These are phyloP conservation scores for Camponotus vicinus DNA, from an alignment of 1,140 invertebrate species.

Conservation along the genomic window DNA sequence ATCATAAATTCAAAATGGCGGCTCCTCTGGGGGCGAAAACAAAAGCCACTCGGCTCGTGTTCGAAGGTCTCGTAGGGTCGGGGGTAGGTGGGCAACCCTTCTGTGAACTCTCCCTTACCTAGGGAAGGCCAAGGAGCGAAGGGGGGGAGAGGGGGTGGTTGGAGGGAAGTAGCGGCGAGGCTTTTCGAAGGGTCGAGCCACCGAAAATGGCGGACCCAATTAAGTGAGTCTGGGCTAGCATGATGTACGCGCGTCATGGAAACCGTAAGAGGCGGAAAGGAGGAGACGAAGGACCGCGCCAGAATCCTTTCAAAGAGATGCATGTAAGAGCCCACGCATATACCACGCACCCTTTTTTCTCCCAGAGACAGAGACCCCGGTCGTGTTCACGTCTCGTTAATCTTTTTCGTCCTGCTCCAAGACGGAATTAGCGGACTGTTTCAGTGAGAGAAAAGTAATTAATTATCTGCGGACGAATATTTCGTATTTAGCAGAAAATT, in stretches of 20 bases:
- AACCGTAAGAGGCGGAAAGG: slow-evolving; percentile 62
- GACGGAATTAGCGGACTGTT: slow-evolving; percentile 25
- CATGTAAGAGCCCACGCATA: slow-evolving; percentile 31
- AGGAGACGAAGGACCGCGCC: slow-evolving; percentile 74
- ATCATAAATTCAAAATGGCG: slow-evolving; percentile 87
- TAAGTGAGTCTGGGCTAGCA: slow-evolving; percentile 81
- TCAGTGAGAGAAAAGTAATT: slow-evolving; percentile 9
- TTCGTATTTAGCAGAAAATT: background rate
- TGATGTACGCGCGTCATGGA: slow-evolving; percentile 73
- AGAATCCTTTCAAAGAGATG: slow-evolving; percentile 71
- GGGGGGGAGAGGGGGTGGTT: slow-evolving; percentile 35
- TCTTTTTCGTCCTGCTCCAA: slow-evolving; percentile 74
- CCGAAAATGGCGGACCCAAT: slow-evolving; percentile 87
- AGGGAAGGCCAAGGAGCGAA: slow-evolving; percentile 36
- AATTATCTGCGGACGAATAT: slow-evolving; percentile 14
- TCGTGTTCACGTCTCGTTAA: slow-evolving; percentile 80
- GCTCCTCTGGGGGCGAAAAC: slow-evolving; percentile 84
- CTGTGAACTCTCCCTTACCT: slow-evolving; percentile 73
- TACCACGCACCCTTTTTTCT: slow-evolving; percentile 56
- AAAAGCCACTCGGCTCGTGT: slow-evolving; percentile 82
- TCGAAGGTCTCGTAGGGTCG: slow-evolving; percentile 56
- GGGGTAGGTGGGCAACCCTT: slow-evolving; percentile 82
- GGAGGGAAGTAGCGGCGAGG: slow-evolving; percentile 71
- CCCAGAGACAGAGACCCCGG: slow-evolving; percentile 64
- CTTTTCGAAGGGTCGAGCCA: slow-evolving; percentile 80